Base-by-base conservation (phyloP, 2,888 invertebrate species). In the Thecocarcelia acutangulata region DNA sequence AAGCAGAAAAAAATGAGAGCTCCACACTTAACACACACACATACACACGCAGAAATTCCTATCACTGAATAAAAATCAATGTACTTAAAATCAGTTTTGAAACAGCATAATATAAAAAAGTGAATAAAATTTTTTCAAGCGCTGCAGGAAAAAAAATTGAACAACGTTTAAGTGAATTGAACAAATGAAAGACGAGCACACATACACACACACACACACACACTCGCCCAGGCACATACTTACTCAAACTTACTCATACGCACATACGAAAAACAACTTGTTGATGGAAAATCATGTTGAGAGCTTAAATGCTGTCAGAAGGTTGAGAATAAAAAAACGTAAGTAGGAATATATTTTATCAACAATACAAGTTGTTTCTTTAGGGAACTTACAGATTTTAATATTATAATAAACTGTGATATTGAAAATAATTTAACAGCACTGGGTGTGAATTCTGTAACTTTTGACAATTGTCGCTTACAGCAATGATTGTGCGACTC, bases 21-120 rank as follows among this genome's bases (percentile, higher is more conserved):
- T 28, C 9, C 5, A 66, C 58, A 33, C 63, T 64, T 33, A 52
- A 52, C 42, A 66, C 15, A 66, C 52, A 42, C 28, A 59, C 17
- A 42, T 1, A 68, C 42, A 52, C 46, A 58, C 3, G 52, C 11
- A 50, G 61, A 69, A 37, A 61, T 48, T 50, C 33, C 12, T 50
- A 70, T 70, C 63, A 63, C 63, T 58, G 42, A 48, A 77, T 70
- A 58, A 42, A 77, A 70, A 77, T 70, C 77, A 70, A 70, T 63
- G 63, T 70, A 69, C 63, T 70, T 56, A 63, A 61, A 70, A 70
- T 70, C 63, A 58, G 63, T 77, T 64, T 64, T 58, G 15, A 48
- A 63, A 70, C 12, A 28, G 40, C 13, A 58, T 48, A 63, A 73
- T 6, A 37, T 2, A 44, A 37, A 46, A 46, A 0, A 12, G 9